Percentiles rank a stretch among this genome's conserved stretches.
phyloP scores from a whole-genome alignment of 2,113 vertebrate species.

The Gnathonemus longibarbis region DNA sequence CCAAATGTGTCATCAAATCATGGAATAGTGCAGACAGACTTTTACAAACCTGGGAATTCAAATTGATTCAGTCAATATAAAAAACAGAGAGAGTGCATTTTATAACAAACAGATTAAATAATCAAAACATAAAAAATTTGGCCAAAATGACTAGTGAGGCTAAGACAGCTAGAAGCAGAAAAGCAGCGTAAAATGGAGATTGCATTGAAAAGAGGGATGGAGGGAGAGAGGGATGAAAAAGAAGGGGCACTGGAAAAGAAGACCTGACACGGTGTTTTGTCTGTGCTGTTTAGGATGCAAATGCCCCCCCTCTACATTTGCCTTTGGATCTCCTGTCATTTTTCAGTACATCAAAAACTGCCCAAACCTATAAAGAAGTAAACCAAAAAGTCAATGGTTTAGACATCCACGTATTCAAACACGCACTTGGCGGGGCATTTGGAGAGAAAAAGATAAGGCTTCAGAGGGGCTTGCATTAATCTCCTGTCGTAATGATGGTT shows the following conservation, averaged over 20 bases:
- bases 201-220: not conserved
- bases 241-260: not conserved
- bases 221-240: not conserved
- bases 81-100: not conserved
- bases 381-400: not conserved
- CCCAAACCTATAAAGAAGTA: not conserved
- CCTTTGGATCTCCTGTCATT: not conserved
- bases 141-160: not conserved
- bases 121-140: not conserved
- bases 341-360: not conserved
- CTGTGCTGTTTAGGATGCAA: not conserved
- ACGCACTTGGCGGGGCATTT: constrained; percentile 16
- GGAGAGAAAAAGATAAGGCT: constrained; percentile 44
- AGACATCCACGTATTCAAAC: not conserved
- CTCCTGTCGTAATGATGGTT: constrained; percentile 71
- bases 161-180: not conserved
- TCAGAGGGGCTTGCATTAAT: constrained; percentile 66
- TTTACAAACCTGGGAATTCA: not conserved
- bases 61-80: not conserved
- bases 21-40: not conserved
- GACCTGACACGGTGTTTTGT: not conserved
- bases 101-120: not conserved
- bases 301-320: not conserved
- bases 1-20: not conserved
- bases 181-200: not conserved